phyloP scores from a whole-genome alignment of 2,888 invertebrate species.

The Drosophila aldrichi region DNA sequence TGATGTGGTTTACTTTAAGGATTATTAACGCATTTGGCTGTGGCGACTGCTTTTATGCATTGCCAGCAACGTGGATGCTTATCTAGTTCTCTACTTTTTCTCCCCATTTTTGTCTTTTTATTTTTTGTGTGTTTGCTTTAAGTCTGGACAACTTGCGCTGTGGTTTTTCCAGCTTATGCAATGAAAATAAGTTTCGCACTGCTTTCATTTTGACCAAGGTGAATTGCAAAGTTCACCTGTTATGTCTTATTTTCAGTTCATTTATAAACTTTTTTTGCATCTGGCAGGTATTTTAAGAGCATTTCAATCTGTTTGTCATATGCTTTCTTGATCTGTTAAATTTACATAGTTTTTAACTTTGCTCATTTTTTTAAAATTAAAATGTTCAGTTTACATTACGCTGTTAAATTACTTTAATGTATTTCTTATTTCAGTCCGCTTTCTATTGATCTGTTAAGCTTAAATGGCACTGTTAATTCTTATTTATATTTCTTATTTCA shows the following conservation, averaged over 20 bases:
- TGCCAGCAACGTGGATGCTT: constrained; percentile 20
- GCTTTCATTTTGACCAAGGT: constrained; percentile 9
- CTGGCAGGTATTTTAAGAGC: neutral
- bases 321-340: no score
- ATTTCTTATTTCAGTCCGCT: neutral
- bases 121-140: constrained; percentile 32
- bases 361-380: no score
- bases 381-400: neutral
- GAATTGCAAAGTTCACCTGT: neutral
- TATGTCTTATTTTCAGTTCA: constrained; percentile 5
- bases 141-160: constrained; percentile 28
- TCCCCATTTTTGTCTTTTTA: neutral
- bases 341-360: no score
- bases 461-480: neutral
- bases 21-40: constrained; percentile 60
- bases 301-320: neutral
- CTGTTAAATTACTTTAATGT: neutral
- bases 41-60: constrained; percentile 17
- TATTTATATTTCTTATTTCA: neutral
- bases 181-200: constrained; percentile 25
- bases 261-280: neutral
- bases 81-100: constrained; percentile 15
- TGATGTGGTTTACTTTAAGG: constrained; percentile 67
- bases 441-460: neutral
- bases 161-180: constrained; percentile 38